phyloP scores from a whole-genome alignment of 2,113 vertebrate species.

The Conger conger region DNA sequence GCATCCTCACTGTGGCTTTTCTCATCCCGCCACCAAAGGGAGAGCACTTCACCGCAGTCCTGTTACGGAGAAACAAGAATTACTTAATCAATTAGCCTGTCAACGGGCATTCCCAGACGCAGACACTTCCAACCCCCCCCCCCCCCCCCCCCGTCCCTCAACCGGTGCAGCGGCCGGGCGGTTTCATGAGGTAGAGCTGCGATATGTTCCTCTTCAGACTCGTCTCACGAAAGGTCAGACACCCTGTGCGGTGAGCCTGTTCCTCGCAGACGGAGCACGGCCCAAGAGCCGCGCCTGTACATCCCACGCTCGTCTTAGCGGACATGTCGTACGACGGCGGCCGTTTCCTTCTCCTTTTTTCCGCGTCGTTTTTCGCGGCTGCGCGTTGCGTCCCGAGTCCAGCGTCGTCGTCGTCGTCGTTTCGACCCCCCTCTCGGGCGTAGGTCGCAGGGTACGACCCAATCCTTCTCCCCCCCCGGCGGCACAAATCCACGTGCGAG shows the following conservation, averaged over 20 bases:
- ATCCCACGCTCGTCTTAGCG: constrained; percentile 6
- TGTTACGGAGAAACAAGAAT: constrained; percentile 8
- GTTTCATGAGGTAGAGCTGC: not conserved
- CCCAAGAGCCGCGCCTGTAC: not conserved
- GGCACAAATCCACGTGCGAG: not conserved
- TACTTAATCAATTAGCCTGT: constrained; percentile 15
- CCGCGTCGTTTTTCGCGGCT: constrained; percentile 6
- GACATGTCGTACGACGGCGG: constrained; percentile 16
- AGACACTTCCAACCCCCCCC: not conserved
- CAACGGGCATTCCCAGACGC: not conserved
- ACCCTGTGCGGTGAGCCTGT: not conserved
- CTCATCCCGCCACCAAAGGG: not conserved
- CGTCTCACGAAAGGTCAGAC: not conserved
- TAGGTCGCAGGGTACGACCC: not conserved
- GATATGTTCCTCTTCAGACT: not conserved
- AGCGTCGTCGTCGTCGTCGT: constrained; percentile 22
- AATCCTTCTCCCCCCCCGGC: not conserved
- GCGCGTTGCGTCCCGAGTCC: constrained; percentile 4
- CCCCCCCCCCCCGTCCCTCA: not conserved
- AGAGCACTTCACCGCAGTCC: not conserved
- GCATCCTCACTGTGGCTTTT: not conserved
- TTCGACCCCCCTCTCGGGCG: constrained; percentile 33
- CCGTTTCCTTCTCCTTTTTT: constrained; percentile 16
- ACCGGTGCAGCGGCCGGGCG: not conserved
- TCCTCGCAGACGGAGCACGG: not conserved